Base-by-base conservation (phyloP, 1,140 invertebrate species). In the Trachelipus rathkii region DNA sequence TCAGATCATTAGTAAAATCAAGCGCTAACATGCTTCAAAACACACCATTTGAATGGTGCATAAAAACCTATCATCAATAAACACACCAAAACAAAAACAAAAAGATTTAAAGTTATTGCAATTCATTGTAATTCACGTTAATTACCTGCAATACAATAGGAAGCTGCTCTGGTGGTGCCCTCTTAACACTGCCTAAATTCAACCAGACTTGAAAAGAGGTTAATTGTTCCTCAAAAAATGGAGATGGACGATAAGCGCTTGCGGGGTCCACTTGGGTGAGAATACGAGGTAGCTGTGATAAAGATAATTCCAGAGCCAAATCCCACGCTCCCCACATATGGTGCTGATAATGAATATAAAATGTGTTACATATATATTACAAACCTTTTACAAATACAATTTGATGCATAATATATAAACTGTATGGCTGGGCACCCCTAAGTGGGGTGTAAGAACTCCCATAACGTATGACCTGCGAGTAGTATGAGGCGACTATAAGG, bases 201-300 rank as follows among this genome's bases (percentile, higher is more conserved):
- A 99, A 87, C 97, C 97, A 99, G 19, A 90, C 88, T 88, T 98
- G 92, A 86, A 99, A 99, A n/a, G 97, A 97, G 24, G 96, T 98
- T 67, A 99, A 87, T 86, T 99, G 97, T 83, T 99, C 95, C 84
- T 98, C 93, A 85, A 99, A 99, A 86, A 99, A 99, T 45, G 93
- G 91, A 60, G 50, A 60, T 8, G 50, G 50, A 60, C 50, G 50
- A 19, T 60, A 60, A 60, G 50, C 50, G 50, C 46, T 71, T 19
- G 33, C 6, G 13, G 79, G 73, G 23, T 79, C 79, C 13, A 74
- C 75, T n/a, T 75, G 60, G 8, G 72, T 67, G 8, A 83, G 74
- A 53, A 74, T 82, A n/a, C 70, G 73, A 6, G 78, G 79, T 33
- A 99, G 87, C 85, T 99, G 96, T 75, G 92, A 89, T 70, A 99